A percentile compares a stretch with the other conserved stretches of the same genome.
Conservation (phyloP, 2,888 invertebrate genomes). For the Lasioglossum figueresi region DNA sequence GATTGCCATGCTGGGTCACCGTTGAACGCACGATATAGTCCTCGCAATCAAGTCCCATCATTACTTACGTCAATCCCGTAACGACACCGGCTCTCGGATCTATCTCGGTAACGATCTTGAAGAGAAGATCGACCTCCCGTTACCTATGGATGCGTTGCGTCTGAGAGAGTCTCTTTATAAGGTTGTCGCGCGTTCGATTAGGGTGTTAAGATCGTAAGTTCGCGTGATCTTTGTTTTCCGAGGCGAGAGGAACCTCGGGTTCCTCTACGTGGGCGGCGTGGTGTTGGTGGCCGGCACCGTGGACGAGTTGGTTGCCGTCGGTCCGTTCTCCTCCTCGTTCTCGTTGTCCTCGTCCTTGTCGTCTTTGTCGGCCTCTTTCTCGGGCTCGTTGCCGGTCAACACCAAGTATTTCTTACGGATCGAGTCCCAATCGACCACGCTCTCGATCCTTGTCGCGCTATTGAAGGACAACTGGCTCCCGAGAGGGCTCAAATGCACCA, state of each 20-base stretch:
- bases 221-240: conserved; percentile 22
- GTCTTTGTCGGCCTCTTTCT: conserved; percentile 80
- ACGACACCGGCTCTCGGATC: conserved; percentile 25
- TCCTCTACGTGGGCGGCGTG: conserved; percentile 76
- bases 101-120: conserved; percentile 21
- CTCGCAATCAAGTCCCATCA: conserved; percentile 24
- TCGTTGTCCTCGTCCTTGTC: conserved; percentile 78
- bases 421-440: conserved; percentile 95
- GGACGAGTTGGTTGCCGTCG: conserved; percentile 77
- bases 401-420: conserved; percentile 96
- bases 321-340: conserved; percentile 76
- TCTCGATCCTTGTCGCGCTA: conserved; percentile 92
- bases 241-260: conserved; percentile 24
- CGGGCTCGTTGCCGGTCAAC: conserved; percentile 88
- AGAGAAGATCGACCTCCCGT: conserved; percentile 15
- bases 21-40: conserved; percentile 26
- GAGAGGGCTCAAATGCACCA: conserved; percentile 92
- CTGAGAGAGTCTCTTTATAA: conserved; percentile 8
- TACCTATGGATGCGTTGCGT: conserved; percentile 34
- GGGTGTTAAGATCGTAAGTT: conserved; percentile 4
- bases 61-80: conserved; percentile 55
- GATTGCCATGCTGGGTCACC: conserved; percentile 43
- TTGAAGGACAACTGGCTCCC: conserved; percentile 94
- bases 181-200: conserved; percentile 3
- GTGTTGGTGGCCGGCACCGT: conserved; percentile 74